Evolutionary conservation across 2,113 vertebrate species (phyloP), one percentile per base, ranked within the genome.

Genomic region (Turnix velox): DNA sequence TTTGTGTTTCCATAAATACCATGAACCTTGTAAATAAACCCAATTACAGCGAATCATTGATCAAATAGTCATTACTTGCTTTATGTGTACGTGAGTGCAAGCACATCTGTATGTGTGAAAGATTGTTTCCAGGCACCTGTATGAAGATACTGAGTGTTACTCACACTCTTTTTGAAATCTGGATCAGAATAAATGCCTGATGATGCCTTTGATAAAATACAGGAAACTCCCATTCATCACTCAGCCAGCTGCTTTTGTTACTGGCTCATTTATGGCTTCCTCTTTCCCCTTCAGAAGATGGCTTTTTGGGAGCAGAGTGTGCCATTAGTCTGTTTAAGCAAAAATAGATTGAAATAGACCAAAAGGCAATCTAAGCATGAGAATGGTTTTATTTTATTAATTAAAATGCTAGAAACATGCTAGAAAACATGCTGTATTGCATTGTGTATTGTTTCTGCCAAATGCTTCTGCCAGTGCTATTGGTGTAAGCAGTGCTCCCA

Each of bases 191-290:
- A 76, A 95, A 94, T 82, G 80, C 62, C 66, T 91, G 71, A 10
- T 48, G 0, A 87, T 88, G 39, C 6, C 57, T 92, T 84, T 93
- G 82, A 95, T 66, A 79, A 90, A 86, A 92, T 40, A 45, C 88
- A 90, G 80, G 77, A 91, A 94, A 93, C 80, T 95, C 62, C 51
- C 28, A 88, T 81, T 94, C 82, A 77, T 75, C 69, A 65, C 12
- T 10, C 80, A 88, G 73, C 68, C 95, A 95, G 88, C 90, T 96
- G 95, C 73, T 76, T 52, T 40, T 75, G 49, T 81, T 87, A 78
- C 28, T 57, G 78, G 48, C 69, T 88, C 73, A 42, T 96, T 96
- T 73, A 33, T 49, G 79, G 45, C 49, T 96, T 87, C 86, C 80
- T 91, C 72, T 67, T 27, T 92, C 37, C 52, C 28, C 39, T 93